phyloP scores from a whole-genome alignment of 2,113 vertebrate species.

The Dromas ardeola region DNA sequence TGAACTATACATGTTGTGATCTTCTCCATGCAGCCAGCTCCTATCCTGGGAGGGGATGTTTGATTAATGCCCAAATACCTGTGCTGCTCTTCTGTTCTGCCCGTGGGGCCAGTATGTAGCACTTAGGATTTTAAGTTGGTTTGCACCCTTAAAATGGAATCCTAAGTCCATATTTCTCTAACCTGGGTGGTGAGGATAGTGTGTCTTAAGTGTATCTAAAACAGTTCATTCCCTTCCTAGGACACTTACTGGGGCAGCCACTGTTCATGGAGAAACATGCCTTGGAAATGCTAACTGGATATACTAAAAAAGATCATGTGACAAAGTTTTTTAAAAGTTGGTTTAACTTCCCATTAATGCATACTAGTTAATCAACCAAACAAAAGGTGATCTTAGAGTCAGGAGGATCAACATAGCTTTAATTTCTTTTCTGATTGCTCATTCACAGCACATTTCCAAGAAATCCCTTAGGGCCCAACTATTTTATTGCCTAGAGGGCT shows the following conservation, averaged over 20 bases:
- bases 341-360: background rate
- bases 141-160: background rate
- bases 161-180: background rate
- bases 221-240: background rate
- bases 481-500: background rate
- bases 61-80: background rate
- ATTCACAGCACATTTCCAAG: background rate
- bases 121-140: background rate
- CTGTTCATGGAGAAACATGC: accelerated
- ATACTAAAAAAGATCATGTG: background rate
- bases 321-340: background rate
- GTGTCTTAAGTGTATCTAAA: background rate
- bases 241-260: background rate
- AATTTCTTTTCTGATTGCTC: slow-evolving; percentile 19
- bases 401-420: background rate
- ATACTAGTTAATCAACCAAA: background rate
- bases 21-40: background rate
- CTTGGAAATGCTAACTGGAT: background rate
- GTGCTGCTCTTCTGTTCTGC: background rate
- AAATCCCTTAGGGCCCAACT: background rate
- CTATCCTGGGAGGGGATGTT: background rate
- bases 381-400: background rate
- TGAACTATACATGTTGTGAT: background rate
- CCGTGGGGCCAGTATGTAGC: background rate
- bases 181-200: background rate